Evolutionary conservation across 2,888 invertebrate genomes (phyloP), one percentile per base, ranked within the genome.

Genomic region (Lymantria dispar): DNA sequence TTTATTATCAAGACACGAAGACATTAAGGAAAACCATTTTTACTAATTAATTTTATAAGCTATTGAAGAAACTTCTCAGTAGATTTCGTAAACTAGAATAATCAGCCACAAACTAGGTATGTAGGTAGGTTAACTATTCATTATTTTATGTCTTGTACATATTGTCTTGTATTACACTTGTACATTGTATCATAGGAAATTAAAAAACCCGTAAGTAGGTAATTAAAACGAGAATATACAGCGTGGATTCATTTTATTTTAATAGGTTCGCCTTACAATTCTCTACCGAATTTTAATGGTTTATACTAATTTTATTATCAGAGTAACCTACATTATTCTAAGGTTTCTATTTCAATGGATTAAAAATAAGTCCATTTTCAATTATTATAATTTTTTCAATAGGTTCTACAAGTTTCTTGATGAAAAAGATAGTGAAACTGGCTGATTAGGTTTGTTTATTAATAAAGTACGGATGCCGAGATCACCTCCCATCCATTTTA

Each of bases 371-470:
- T n/a, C n/a, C n/a, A n/a, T n/a, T n/a, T n/a, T n/a, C n/a, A n/a
- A n/a, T n/a, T n/a, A n/a, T n/a, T n/a, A n/a, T n/a, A n/a, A n/a
- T n/a, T 11, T 29, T 39, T n/a, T 38, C 12, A 29, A 29, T 45
- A 10, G 5, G 22, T 22, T 48, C n/a, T 43, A 48, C 33, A 36
- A 12, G 29, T 12, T 55, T 63, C 80, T 73, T 29, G 70, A 50
- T 45, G 56, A 69, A 53, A 89, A 79, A 11, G 70, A 65, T 13
- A 89, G 62, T 45, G 82, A 79, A 38, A 96, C 85, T 14, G 95
- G 94, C 60, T 93, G 91, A 78, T 96, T 94, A 0, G 97, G 97
- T 75, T 95, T 95, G 77, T 97, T 97, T 51, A 97, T 97, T 29
- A 96, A 86, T 47, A 94, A 83, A 0, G 97, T 95, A 64, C 87